Base-by-base conservation (phyloP, 2,888 invertebrate genomes). In the Nemoura dubitans region DNA sequence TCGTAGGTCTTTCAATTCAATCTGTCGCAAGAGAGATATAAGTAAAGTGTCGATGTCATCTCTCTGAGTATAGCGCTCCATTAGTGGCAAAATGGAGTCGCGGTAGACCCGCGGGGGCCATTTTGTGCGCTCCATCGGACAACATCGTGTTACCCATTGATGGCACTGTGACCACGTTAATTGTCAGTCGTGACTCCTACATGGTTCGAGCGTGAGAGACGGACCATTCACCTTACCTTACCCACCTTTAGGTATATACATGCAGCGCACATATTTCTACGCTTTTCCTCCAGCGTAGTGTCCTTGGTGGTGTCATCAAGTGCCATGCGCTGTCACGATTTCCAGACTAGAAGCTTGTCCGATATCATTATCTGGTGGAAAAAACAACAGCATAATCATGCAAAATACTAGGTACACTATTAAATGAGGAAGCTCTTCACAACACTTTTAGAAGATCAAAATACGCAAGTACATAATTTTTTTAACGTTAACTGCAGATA, bases 401-500 rank as follows among this genome's bases (percentile, higher is more conserved):
- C 59, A 59, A 59, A 59, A 59, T 59, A 59, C 59, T 59, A 59
- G 59, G 59, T 59, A 59, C 59, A 21, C 59, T 7, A 59, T 59
- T 59, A 59, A 59, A 14, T 59, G 59, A 59, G 59, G 59, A 59
- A 59, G 59, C 59, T 59, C 59, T 59, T 59, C 59, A 59, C 59
- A 59, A 21, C 59, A 59, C 21, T 59, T 59, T 59, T 21, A 36
- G 21, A 10, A 7, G 59, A 59, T 59, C 59, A 59, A 59, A 21
- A 59, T 59, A 59, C 59, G 59, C 21, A 21, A n/a, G 59, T 21
- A 59, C 59, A 59, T 21, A 59, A 10, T 59, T 59, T 59, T 59
- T 59, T 59, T 59, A 21, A 59, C 59, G 59, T 59, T 59, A 59
- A 59, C 59, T 59, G 59, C 59, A 59, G 59, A 59, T 59, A 59